Percentiles rank a stretch among this genome's conserved stretches.
These are phyloP conservation scores for Melanotaenia boesemani DNA, from an alignment of 2,797 vertebrate species.

Conservation along the genomic window DNA sequence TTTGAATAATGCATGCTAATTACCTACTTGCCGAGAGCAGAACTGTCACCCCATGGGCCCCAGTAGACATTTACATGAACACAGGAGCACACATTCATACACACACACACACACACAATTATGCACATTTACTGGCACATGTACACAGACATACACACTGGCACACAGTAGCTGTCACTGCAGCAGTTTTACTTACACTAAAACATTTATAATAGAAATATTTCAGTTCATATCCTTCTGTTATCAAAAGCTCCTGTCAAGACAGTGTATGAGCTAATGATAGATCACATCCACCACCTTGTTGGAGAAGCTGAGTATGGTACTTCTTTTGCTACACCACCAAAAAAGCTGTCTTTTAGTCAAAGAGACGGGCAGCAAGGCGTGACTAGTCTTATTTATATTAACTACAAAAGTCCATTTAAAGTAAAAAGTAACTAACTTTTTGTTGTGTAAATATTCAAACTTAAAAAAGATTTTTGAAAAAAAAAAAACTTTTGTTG, in stretches of 20 bases:
- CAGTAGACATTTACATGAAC: conserved; percentile 61
- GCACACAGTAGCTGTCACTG: conserved; percentile 50
- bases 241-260: conserved; percentile 76
- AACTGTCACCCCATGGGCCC: conserved; percentile 76
- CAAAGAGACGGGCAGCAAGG: conserved; percentile 28
- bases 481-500: neutral
- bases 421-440: neutral
- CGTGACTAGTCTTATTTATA: neutral
- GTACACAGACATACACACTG: conserved; percentile 5
- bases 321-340: conserved; percentile 39
- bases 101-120: conserved; percentile 3
- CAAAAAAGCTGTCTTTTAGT: conserved; percentile 40
- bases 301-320: conserved; percentile 57
- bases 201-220: conserved; percentile 73
- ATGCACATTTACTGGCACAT: neutral
- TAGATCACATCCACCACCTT: conserved; percentile 58
- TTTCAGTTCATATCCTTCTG: conserved; percentile 72
- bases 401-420: neutral
- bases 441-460: neutral
- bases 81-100: conserved; percentile 33
- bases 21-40: conserved; percentile 81
- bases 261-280: conserved; percentile 72
- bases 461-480: neutral
- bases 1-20: conserved; percentile 88
- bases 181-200: conserved; percentile 43